Evolutionary conservation across 2,797 vertebrate genomes (phyloP).

Genomic region (Gallinago solitaria): DNA sequence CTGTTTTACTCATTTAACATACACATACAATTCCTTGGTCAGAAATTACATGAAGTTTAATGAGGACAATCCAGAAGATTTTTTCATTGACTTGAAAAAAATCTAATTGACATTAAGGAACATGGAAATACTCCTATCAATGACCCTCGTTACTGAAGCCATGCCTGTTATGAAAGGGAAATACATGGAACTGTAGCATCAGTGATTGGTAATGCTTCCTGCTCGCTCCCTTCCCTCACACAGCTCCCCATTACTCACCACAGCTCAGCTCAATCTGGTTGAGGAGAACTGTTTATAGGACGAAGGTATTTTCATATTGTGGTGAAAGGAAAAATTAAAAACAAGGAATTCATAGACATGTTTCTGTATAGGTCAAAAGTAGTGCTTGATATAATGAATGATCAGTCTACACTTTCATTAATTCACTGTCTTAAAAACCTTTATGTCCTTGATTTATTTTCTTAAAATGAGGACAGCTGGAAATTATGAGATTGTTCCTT

Average conservation of each 20-base stretch:
- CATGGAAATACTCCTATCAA: neutral
- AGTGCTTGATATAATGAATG: neutral
- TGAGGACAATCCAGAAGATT: conserved; percentile 37
- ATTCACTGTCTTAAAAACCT: conserved; percentile 20
- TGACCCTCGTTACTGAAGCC: neutral
- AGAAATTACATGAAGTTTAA: conserved; percentile 51
- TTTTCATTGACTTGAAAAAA: conserved; percentile 63
- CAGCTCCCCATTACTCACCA: neutral
- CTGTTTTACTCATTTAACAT: conserved; percentile 22
- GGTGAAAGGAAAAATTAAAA: neutral
- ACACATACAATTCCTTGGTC: neutral
- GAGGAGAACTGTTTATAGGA: neutral
- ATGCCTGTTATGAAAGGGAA: neutral
- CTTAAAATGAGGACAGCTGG: neutral
- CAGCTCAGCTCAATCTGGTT: neutral
- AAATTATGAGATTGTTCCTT: conserved; percentile 15
- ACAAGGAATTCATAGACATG: neutral
- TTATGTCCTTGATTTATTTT: conserved; percentile 37
- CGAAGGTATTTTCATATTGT: neutral
- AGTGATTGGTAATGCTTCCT: neutral
- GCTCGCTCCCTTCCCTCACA: neutral
- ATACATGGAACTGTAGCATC: neutral
- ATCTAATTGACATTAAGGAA: conserved; percentile 52
- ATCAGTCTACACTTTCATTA: neutral
- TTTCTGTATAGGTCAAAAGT: conserved; percentile 17